A percentile compares a stretch with the other conserved stretches of the same genome.
phyloP scores from a whole-genome alignment of 2,113 vertebrate species.

The Gopherus flavomarginatus region DNA sequence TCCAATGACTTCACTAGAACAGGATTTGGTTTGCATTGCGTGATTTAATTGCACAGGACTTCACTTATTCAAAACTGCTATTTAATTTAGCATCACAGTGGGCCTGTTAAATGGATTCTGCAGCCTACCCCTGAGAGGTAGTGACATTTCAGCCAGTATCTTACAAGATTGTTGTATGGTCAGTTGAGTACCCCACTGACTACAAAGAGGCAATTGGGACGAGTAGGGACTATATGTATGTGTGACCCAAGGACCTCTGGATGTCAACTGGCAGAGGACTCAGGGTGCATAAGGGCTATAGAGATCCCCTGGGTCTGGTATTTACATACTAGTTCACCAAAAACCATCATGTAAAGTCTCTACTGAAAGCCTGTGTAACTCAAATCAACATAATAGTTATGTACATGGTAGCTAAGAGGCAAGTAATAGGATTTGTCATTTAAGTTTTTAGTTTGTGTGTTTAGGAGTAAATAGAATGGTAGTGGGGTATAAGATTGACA shows the following conservation, averaged over 20 bases:
- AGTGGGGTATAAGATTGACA: neutral
- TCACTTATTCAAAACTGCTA: neutral
- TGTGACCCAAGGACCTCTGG: neutral
- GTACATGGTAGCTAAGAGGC: neutral
- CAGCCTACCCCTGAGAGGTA: neutral
- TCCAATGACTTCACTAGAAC: neutral
- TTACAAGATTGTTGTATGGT: neutral
- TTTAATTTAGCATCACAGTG: neutral
- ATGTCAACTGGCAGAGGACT: neutral
- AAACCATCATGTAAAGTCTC: neutral
- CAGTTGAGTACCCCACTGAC: neutral
- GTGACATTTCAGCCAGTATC: neutral
- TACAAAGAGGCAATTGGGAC: neutral
- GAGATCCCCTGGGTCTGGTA: neutral
- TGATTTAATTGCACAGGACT: neutral
- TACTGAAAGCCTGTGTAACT: neutral
- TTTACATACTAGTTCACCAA: neutral
- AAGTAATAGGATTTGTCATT: neutral
- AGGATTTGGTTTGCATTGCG: neutral
- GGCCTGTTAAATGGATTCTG: neutral
- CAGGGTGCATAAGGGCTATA: neutral
- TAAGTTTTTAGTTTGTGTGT: neutral
- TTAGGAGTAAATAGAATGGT: neutral
- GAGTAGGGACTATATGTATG: neutral
- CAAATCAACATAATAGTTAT: neutral